phyloP scores from a whole-genome alignment of 2,888 invertebrate genomes.

The Charanyca ferruginea region DNA sequence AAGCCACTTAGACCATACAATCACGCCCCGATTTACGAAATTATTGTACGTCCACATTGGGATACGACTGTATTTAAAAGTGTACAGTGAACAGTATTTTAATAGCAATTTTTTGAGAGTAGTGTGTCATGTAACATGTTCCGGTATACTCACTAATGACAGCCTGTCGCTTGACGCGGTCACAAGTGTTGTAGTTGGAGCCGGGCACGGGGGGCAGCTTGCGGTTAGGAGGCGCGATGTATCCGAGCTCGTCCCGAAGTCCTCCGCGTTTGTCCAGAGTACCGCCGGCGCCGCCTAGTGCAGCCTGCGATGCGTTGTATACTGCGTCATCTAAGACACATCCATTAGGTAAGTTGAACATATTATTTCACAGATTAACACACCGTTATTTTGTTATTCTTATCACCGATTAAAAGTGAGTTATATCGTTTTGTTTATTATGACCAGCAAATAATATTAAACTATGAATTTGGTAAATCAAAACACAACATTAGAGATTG shows the following conservation, averaged over 20 bases:
- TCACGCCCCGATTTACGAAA: not conserved
- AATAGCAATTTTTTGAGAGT: not conserved
- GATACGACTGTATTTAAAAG: conserved; percentile 19
- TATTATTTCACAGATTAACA: not conserved
- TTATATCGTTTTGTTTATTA: conserved; percentile 23
- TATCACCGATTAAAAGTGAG: conserved; percentile 34
- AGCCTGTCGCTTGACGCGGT: conserved; percentile 98
- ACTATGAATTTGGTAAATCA: conserved; percentile 70
- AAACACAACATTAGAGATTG: conserved; percentile 50
- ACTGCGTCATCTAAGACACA: conserved; percentile 95
- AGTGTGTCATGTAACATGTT: not conserved
- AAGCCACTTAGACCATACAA: not conserved
- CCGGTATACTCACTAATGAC: conserved; percentile 95
- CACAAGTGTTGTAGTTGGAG: conserved; percentile 98
- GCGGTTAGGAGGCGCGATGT: conserved; percentile 98
- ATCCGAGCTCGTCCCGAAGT: conserved; percentile 96
- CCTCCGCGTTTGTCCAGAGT: conserved; percentile 96
- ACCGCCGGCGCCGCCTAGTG: conserved; percentile 91
- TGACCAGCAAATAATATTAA: conserved; percentile 73
- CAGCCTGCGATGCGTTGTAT: conserved; percentile 96
- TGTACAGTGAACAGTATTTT: conserved; percentile 9
- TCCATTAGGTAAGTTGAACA: not conserved
- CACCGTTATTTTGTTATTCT: not conserved
- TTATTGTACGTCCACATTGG: not conserved
- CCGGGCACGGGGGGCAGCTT: conserved; percentile 98